phyloP scores from a whole-genome alignment of 2,797 vertebrate species.

The Oreonectes daqikongensis region DNA sequence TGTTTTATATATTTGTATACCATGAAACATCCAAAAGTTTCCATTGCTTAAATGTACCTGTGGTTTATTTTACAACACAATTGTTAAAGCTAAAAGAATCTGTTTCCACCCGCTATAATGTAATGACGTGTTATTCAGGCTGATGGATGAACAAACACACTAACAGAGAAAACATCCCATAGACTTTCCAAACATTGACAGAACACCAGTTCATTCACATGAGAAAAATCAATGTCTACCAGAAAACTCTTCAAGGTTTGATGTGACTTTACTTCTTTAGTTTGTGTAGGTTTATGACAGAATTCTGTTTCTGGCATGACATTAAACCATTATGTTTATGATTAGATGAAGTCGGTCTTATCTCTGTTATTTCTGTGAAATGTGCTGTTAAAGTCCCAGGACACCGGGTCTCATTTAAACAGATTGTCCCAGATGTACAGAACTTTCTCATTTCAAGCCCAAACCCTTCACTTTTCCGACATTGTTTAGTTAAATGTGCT shows the following conservation, averaged over 20 bases:
- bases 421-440: background rate
- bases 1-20: too few relatives aligned
- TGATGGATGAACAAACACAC: constrained; percentile 43
- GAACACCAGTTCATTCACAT: too few relatives aligned
- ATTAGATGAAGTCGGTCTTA: too few relatives aligned
- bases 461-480: constrained; percentile 14
- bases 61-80: constrained; percentile 42
- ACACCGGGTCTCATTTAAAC: constrained; percentile 9
- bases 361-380: too few relatives aligned
- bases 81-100: constrained; percentile 38
- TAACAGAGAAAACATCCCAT: constrained; percentile 42
- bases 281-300: background rate
- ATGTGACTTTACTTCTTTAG: background rate
- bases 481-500: constrained; percentile 20
- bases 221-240: too few relatives aligned
- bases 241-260: constrained; percentile 23
- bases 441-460: constrained; percentile 15
- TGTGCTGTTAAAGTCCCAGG: constrained; percentile 8
- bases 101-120: constrained; percentile 33
- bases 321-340: too few relatives aligned
- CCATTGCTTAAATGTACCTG: constrained; percentile 19
- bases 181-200: too few relatives aligned
- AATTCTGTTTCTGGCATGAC: background rate
- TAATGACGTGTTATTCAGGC: constrained; percentile 38
- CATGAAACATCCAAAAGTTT: too few relatives aligned